Conservation (phyloP, 2,888 invertebrate species). For the Acanthosepion esculentum region DNA sequence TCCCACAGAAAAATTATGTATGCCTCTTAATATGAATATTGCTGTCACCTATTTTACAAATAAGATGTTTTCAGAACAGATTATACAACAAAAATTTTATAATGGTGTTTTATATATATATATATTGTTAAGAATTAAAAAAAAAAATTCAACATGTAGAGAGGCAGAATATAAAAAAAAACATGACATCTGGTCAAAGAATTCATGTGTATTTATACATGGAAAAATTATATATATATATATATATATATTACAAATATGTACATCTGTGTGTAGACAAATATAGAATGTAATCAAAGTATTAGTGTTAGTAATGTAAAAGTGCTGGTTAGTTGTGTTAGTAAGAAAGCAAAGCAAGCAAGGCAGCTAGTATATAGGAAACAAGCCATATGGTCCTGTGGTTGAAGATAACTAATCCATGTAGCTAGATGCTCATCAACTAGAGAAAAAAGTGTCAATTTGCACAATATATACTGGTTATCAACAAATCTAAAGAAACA, state of each 20-base stretch:
- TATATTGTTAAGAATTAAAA: background rate
- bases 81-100: background rate
- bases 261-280: background rate
- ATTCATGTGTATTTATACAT: background rate
- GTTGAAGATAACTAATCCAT: background rate
- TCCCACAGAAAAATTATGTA: too few relatives aligned
- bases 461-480: background rate
- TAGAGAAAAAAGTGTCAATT: background rate
- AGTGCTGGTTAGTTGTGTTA: slow-evolving; percentile 41
- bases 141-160: background rate
- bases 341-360: slow-evolving; percentile 34
- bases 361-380: slow-evolving; percentile 15
- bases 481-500: slow-evolving; percentile 12
- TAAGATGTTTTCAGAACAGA: background rate
- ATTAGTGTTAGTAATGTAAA: slow-evolving; percentile 13
- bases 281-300: background rate
- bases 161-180: slow-evolving; percentile 19
- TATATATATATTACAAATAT: background rate
- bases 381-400: slow-evolving; percentile 4
- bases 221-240: background rate
- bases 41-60: background rate
- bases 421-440: background rate
- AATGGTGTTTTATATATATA: too few relatives aligned
- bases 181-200: background rate
- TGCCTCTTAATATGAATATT: background rate